Evolutionary conservation across 2,113 vertebrate genomes (phyloP).

Genomic region (Gymnarchus niloticus): DNA sequence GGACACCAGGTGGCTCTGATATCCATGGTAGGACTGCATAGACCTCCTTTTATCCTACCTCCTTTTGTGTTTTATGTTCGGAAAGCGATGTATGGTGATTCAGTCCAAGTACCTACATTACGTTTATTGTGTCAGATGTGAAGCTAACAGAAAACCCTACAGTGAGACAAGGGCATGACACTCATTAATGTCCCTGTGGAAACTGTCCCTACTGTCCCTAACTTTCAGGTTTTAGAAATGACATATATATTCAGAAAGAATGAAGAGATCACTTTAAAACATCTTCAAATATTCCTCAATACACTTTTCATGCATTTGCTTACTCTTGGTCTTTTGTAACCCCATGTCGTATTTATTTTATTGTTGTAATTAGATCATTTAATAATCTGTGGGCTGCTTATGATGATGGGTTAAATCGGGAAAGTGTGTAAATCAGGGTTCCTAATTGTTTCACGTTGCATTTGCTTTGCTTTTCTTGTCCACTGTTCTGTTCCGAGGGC

Average conservation of each 20-base stretch:
- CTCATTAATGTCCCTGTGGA: neutral
- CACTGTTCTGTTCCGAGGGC: neutral
- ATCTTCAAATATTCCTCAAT: neutral
- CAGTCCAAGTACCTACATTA: neutral
- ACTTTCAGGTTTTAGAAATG: neutral
- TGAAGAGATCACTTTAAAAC: neutral
- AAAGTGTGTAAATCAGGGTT: neutral
- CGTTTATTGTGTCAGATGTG: neutral
- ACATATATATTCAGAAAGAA: neutral
- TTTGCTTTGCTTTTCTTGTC: neutral
- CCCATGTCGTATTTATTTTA: neutral
- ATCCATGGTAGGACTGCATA: neutral
- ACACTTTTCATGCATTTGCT: neutral
- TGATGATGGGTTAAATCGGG: neutral
- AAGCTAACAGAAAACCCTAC: too few relatives aligned
- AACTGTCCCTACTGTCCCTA: too few relatives aligned
- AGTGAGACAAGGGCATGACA: neutral
- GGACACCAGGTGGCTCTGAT: constrained; percentile 42
- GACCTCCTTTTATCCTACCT: neutral
- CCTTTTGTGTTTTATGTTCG: neutral
- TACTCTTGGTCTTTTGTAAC: neutral
- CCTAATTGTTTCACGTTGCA: neutral
- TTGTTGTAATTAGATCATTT: neutral
- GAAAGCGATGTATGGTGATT: neutral
- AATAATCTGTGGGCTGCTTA: neutral